Evolutionary conservation across 1,140 invertebrate genomes (phyloP).

Genomic region (Lepidurus couesii): DNA sequence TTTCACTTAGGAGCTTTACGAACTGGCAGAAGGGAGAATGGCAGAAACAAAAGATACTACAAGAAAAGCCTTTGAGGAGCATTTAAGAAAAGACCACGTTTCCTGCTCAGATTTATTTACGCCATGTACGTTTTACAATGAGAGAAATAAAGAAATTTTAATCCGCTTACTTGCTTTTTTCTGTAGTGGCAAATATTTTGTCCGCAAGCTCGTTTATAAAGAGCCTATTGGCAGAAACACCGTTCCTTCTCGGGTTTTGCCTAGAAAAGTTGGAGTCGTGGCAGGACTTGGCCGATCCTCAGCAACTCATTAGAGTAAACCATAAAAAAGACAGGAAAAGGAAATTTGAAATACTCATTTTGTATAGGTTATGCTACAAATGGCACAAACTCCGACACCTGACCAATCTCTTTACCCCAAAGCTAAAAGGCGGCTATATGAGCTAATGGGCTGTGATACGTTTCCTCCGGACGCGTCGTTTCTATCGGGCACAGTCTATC

Average conservation of each 20-base stretch:
- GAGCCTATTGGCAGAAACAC: neutral
- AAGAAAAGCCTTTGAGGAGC: neutral
- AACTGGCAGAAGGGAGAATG: neutral
- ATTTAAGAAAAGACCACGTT: neutral
- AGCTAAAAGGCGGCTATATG: neutral
- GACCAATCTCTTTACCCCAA: neutral
- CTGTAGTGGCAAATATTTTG: neutral
- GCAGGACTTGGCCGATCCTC: neutral
- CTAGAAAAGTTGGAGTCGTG: neutral
- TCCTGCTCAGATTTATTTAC: neutral
- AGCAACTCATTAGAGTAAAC: neutral
- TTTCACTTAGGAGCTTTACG: neutral
- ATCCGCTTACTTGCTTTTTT: neutral
- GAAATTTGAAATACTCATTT: neutral
- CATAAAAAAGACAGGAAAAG: neutral
- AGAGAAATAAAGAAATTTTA: neutral
- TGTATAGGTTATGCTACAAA: neutral
- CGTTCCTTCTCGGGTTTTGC: neutral
- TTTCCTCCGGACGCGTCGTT: neutral
- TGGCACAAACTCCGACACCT: neutral
- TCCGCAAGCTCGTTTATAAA: neutral
- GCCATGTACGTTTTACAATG: neutral
- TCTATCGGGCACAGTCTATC: neutral
- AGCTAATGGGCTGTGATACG: neutral
- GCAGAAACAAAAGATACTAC: neutral